Evolutionary conservation across 2,113 vertebrate species (phyloP), one percentile per base, ranked within the genome.

Genomic region (Rhynchomys soricoides): DNA sequence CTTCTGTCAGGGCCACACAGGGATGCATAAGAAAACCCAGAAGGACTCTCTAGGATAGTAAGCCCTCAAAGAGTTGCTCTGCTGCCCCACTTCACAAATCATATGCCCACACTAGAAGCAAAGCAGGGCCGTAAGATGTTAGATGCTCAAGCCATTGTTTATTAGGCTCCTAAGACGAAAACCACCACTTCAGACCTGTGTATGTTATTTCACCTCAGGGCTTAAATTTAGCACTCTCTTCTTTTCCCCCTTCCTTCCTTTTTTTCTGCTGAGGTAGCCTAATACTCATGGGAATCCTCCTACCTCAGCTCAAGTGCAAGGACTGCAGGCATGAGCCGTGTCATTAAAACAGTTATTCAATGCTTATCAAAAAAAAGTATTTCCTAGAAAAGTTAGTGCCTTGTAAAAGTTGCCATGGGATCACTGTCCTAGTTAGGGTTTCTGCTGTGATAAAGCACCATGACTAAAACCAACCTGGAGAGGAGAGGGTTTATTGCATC

Each of bases 341-440:
- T 91, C 37, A 70, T 77, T 93, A 94, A 93, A 97, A 95, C 64
- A 79, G 78, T 97, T 96, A 95, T 59, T 96, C 96, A 97, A 64
- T 93, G 86, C 5, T 91, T n/a, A 59, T 16, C 0, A 62, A 97
- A 96, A 97, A 96, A 43, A 91, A 93, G 85, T 5, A 0, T 93
- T 82, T 9, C 2, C 91, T 95, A 89, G 92, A 95, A 77, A 97
- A 86, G 62, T 91, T 31, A 89, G 15, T 89, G 34, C n/a, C 55
- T 37, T 40, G 9, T 10, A 82, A 43, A 50, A 52, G 26, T 22
- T 86, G 34, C 82, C 73, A 40, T 77, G 16, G 13, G 37, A 78
- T 83, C 11, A 90, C 24, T 81, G 52, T 55, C 48, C 37, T 34
- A 81, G 15, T 19, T 50, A 34, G 52, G 78, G 37, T 57, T 3